Base-by-base conservation (phyloP, 2,113 vertebrate species). In the Petrocephalus zakoni region DNA sequence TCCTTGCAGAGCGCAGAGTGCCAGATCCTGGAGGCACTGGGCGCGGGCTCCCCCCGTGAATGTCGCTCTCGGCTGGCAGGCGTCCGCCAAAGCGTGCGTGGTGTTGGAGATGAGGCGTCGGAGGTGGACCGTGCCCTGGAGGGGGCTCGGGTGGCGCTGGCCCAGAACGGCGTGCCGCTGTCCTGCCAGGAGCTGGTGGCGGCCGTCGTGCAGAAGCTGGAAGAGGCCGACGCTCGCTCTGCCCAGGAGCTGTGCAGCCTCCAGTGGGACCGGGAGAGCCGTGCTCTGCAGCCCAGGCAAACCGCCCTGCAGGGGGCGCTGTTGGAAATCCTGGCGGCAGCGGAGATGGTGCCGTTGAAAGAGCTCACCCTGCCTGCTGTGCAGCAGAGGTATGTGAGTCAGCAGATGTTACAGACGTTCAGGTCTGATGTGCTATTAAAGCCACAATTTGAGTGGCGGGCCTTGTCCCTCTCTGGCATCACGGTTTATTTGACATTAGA, bases 361-460 rank as follows among this genome's bases (percentile, higher is more conserved):
- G 98, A 99, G 91, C 94, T 96, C 8, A 97, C 96, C 0, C 94
- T 96, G 89, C 97, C 96, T 87, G 97, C 97, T 42, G 90, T 99
- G 56, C 97, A 97, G 37, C 96, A 96, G 85, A 97, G 98, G 98
- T 99, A 89, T 92, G 78, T 83, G 13, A 64, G 4, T 34, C 2
- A 46, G 10, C 61, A 29, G 25, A 68, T 64, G 9, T 64, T 75
- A 34, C 68, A 34, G 61, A 29, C 19, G 13, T 42, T 37, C 37
- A 37, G 34, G 6, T 42, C 72, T 42, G 72, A 78, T 6, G 0
- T 42, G 29, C 2, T 42, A n/a, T 78, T 19, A 42, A 37, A 37
- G 29, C 72, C 15, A 25, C 0, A 6, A 17, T 34, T 15, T 2
- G 4, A 25, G 15, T 7, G 61, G 10, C 61, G 25, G n/a, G n/a